Evolutionary conservation across 2,113 vertebrate species (phyloP).

Genomic region (Holacanthus passer): DNA sequence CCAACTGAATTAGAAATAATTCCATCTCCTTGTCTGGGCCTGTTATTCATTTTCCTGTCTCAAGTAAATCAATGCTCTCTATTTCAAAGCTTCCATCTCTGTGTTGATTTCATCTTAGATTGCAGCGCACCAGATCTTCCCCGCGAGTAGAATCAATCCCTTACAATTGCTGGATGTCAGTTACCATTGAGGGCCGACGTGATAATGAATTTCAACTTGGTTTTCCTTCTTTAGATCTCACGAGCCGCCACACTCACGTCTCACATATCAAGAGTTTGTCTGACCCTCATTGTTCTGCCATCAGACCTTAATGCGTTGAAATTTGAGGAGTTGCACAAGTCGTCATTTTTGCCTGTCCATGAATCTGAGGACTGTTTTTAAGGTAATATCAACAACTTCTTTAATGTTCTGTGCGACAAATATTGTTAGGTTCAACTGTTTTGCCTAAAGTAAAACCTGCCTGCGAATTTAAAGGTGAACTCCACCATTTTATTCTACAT

Average conservation of each 20-base stretch:
- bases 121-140: slow-evolving; percentile 23
- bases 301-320: neutral
- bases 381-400: neutral
- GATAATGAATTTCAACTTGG: slow-evolving; percentile 11
- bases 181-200: slow-evolving; percentile 5
- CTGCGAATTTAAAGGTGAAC: neutral
- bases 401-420: neutral
- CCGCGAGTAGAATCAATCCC: slow-evolving; percentile 47
- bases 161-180: slow-evolving; percentile 23
- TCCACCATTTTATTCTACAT: too few relatives aligned
- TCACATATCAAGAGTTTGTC: neutral
- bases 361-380: neutral
- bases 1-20: slow-evolving; percentile 18
- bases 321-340: neutral
- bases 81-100: slow-evolving; percentile 44
- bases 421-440: neutral
- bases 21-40: slow-evolving; percentile 18
- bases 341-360: neutral
- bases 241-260: neutral
- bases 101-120: slow-evolving; percentile 51
- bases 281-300: neutral
- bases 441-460: neutral
- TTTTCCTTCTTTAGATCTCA: neutral
- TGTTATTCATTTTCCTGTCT: slow-evolving; percentile 27
- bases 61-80: slow-evolving; percentile 39